Evolutionary conservation across 2,797 vertebrate species (phyloP).

Genomic region (Labroides dimidiatus): DNA sequence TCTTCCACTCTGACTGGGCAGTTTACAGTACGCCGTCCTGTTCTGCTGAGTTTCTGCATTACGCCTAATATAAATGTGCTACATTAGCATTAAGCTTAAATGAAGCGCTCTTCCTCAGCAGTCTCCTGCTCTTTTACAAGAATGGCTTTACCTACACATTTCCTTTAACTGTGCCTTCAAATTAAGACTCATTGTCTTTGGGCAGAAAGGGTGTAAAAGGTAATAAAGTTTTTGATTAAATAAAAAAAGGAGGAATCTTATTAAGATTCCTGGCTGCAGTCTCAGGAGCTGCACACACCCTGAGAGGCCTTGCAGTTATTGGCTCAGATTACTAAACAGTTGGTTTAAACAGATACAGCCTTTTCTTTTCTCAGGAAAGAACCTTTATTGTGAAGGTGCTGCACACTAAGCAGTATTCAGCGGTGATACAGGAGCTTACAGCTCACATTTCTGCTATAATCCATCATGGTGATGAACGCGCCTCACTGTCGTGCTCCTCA

Average conservation of each 20-base stretch:
- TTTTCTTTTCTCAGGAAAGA: conserved; percentile 21
- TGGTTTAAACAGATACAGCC: conserved; percentile 51
- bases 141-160: conserved; percentile 42
- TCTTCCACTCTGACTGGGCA: conserved; percentile 46
- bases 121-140: conserved; percentile 41
- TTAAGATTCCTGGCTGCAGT: conserved; percentile 58
- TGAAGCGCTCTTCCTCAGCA: conserved; percentile 43
- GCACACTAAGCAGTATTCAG: conserved; percentile 53
- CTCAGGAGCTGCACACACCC: conserved; percentile 22
- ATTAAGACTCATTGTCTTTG: conserved; percentile 25
- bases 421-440: conserved; percentile 43
- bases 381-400: conserved; percentile 40
- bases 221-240: conserved; percentile 38
- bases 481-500: conserved; percentile 24
- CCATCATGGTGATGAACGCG: conserved; percentile 40
- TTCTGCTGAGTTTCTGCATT: conserved; percentile 60
- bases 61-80: conserved; percentile 54
- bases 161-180: conserved; percentile 12
- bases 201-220: conserved; percentile 20
- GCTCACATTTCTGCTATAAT: conserved; percentile 58
- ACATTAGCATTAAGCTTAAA: conserved; percentile 54
- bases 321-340: conserved; percentile 56
- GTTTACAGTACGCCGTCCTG: conserved; percentile 13
- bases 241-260: conserved; percentile 32
- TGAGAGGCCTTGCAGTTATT: conserved; percentile 51